Evolutionary conservation across 2,888 invertebrate species (phyloP).

Genomic region (Parnassius mnemosyne): DNA sequence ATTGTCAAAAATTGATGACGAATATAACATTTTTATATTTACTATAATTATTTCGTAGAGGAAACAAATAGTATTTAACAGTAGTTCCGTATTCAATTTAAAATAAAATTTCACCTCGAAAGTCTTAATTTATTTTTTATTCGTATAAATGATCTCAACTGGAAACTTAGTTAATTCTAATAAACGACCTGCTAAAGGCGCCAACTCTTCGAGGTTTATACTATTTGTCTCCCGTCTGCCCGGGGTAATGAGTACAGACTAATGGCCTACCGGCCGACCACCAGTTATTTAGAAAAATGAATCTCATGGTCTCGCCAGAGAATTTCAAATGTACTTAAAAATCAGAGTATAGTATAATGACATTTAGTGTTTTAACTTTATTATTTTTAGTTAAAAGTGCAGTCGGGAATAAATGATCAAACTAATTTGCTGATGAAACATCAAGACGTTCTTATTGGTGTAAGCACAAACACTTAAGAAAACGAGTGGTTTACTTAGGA

Average conservation of each 20-base stretch:
- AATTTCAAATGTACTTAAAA: conserved; percentile 1
- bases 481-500: conserved; percentile 68
- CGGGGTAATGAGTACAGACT: conserved; percentile 52
- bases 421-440: conserved; percentile 51
- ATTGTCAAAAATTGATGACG: too few species aligned
- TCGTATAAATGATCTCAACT: conserved; percentile 57
- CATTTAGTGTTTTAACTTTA: too few species aligned
- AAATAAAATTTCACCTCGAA: conserved; percentile 1
- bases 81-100: conserved; percentile 3
- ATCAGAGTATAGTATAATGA: conserved; percentile 1
- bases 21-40: too few species aligned
- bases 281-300: conserved; percentile 64
- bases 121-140: conserved; percentile 46
- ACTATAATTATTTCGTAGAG: too few species aligned
- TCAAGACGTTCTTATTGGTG: conserved; percentile 49
- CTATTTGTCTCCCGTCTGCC: conserved; percentile 55
- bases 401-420: conserved; percentile 2
- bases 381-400: too few species aligned
- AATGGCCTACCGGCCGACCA: conserved; percentile 52
- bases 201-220: conserved; percentile 47
- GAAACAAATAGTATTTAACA: too few species aligned
- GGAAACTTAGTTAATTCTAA: conserved; percentile 62
- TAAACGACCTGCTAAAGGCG: conserved; percentile 54
- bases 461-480: conserved; percentile 53
- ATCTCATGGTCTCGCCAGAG: conserved; percentile 30